Percentiles rank a stretch among this genome's conserved stretches.
These are phyloP conservation scores for Rhyacichthys aspro DNA, from an alignment of 2,797 vertebrate genomes.

Conservation along the genomic window DNA sequence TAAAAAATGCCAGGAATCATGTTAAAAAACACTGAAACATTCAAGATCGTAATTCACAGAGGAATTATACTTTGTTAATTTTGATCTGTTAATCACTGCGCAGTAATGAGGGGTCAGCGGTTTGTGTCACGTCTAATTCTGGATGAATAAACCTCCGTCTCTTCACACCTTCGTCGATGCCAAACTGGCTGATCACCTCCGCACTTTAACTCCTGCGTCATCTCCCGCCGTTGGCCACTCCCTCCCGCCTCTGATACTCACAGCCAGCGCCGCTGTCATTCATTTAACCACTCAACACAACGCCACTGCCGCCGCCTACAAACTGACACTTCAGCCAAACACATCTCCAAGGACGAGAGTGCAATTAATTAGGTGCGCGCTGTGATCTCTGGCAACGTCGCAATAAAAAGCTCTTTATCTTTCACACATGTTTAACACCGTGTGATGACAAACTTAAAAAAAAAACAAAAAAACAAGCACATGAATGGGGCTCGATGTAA, in stretches of 20 bases:
- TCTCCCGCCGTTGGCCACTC: neutral
- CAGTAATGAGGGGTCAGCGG: conserved; percentile 8
- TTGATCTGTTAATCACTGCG: conserved; percentile 32
- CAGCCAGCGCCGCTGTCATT: conserved; percentile 41
- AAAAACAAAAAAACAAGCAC: conserved; percentile 12
- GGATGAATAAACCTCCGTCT: conserved; percentile 17
- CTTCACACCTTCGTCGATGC: conserved; percentile 23
- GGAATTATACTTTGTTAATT: conserved; percentile 34
- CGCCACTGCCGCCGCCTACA: conserved; percentile 46
- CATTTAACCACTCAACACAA: conserved; percentile 46
- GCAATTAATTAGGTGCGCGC: conserved; percentile 72
- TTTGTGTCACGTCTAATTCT: conserved; percentile 28
- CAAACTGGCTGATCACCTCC: conserved; percentile 36
- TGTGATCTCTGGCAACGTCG: conserved; percentile 57
- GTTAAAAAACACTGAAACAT: conserved; percentile 17
- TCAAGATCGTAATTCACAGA: conserved; percentile 24
- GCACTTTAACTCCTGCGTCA: conserved; percentile 26
- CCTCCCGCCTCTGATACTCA: conserved; percentile 32
- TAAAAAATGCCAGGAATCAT: conserved; percentile 26
- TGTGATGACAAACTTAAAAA: conserved; percentile 22
- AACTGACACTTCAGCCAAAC: conserved; percentile 58
- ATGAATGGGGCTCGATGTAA: conserved; percentile 8
- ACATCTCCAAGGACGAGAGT: conserved; percentile 61
- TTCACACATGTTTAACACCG: conserved; percentile 32
- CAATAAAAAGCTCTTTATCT: conserved; percentile 40